Evolutionary conservation across 2,797 vertebrate genomes (phyloP).

Genomic region (Eurystomus glaucurus): DNA sequence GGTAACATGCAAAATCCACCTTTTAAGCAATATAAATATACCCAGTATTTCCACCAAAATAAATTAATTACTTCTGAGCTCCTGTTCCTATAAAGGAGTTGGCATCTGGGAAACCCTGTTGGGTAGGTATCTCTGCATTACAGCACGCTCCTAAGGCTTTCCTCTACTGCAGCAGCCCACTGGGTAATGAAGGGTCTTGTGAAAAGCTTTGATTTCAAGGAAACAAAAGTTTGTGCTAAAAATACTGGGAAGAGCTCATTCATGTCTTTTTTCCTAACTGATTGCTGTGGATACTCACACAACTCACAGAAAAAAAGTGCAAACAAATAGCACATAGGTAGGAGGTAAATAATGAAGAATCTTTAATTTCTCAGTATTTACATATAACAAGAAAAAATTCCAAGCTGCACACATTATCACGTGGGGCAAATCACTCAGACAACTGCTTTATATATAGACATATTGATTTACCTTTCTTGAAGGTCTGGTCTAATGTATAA

Average conservation of each 20-base stretch:
- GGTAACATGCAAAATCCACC: neutral
- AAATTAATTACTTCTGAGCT: neutral
- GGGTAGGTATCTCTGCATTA: accelerated
- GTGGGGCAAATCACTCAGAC: neutral
- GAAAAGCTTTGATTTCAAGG: neutral
- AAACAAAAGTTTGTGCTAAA: neutral
- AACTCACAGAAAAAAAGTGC: neutral
- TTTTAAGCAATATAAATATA: neutral
- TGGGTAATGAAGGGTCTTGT: accelerated
- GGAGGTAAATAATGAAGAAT: neutral
- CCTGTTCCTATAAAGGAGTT: neutral
- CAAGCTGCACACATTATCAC: neutral
- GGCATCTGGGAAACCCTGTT: neutral
- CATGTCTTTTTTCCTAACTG: neutral
- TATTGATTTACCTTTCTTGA: neutral
- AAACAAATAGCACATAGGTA: neutral
- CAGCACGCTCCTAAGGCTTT: accelerated
- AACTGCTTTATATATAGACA: neutral
- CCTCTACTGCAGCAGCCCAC: neutral
- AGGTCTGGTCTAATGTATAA: neutral
- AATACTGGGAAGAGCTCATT: neutral
- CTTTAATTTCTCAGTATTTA: neutral
- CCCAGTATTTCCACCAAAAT: neutral
- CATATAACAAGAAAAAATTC: neutral
- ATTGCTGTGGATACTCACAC: neutral